Conservation (phyloP, 2,888 invertebrate genomes). For the Nemapogon koenigi region DNA sequence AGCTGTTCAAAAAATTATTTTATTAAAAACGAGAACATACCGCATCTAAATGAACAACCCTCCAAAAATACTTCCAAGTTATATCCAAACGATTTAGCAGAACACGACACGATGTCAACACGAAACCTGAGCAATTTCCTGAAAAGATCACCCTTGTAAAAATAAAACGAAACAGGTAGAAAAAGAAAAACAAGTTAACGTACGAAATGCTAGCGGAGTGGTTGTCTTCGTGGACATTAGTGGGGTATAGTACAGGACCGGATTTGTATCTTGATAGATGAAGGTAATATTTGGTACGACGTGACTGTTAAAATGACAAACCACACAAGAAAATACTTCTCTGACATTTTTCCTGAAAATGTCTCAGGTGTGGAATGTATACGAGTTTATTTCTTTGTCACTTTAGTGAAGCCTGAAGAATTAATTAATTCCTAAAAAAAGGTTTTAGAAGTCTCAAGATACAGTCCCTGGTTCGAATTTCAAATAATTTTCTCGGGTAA, state of each 20-base stretch:
- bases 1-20: too few relatives aligned
- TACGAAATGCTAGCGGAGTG: too few relatives aligned
- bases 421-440: too few relatives aligned
- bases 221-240: too few relatives aligned
- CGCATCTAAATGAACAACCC: too few relatives aligned
- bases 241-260: too few relatives aligned
- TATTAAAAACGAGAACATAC: too few relatives aligned
- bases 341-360: constrained; percentile 21
- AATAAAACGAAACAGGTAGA: constrained; percentile 34
- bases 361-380: constrained; percentile 33
- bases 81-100: constrained; percentile 39
- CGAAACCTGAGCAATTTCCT: constrained; percentile 29
- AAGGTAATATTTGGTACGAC: constrained; percentile 36
- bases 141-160: constrained; percentile 20
- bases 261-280: constrained; percentile 38
- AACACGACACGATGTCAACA: constrained; percentile 25
- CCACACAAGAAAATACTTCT: constrained; percentile 14
- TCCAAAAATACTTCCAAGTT: constrained; percentile 20
- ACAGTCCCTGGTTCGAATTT: too few relatives aligned
- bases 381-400: too few relatives aligned
- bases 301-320: constrained; percentile 26
- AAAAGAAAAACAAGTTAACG: constrained; percentile 27
- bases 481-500: too few relatives aligned
- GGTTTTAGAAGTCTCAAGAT: too few relatives aligned
- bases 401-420: too few relatives aligned